A percentile compares a stretch with the other conserved stretches of the same genome.
Evolutionary conservation across 2,113 vertebrate genomes (phyloP).

Genomic region (Colius striatus): DNA sequence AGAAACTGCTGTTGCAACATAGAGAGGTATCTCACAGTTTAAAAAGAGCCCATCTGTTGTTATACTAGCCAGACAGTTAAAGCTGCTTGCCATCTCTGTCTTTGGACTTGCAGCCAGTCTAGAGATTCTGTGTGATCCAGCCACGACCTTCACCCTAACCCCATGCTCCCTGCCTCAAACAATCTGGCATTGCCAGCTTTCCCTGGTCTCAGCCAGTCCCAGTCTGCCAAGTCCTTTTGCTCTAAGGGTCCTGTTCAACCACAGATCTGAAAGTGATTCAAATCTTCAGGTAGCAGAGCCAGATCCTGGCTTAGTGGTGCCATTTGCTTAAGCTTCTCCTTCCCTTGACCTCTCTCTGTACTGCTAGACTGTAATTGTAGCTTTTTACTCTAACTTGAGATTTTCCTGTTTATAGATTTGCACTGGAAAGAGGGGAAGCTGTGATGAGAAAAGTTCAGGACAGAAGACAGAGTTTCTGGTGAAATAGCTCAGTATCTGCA

Average conservation of each 20-base stretch:
- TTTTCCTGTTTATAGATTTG: constrained; percentile 10
- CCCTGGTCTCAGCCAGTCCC: background rate
- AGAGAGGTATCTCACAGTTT: background rate
- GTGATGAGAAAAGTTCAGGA: background rate
- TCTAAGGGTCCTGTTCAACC: background rate
- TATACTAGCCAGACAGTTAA: background rate
- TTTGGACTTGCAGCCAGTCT: background rate
- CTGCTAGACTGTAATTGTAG: background rate
- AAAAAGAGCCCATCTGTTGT: background rate
- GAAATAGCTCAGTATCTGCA: background rate
- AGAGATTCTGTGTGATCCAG: background rate
- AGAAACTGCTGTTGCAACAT: background rate
- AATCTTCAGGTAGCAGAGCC: background rate
- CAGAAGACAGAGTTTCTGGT: background rate
- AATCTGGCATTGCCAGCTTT: background rate
- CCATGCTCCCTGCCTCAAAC: rapidly evolving
- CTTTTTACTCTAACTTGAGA: background rate
- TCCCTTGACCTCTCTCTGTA: constrained; percentile 13
- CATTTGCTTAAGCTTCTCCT: background rate
- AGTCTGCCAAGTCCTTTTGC: background rate
- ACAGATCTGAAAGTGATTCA: background rate
- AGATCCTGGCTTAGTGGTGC: background rate
- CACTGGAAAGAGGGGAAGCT: background rate
- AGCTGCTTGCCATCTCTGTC: background rate
- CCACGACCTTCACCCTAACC: background rate